Evolutionary conservation across 2,888 invertebrate species (phyloP).

Genomic region (Hirtodrosophila cameraria): DNA sequence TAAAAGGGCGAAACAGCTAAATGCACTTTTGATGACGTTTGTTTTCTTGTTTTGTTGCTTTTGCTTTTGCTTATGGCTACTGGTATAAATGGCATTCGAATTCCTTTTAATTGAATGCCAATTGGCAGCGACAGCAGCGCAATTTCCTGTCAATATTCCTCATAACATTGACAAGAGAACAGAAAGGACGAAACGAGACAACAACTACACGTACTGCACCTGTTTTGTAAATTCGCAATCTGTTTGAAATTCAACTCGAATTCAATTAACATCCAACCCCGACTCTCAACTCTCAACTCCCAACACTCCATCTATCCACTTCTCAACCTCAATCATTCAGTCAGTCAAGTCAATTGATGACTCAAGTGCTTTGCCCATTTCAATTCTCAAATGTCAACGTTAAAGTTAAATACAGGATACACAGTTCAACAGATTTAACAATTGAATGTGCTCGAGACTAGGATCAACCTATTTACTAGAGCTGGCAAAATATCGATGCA

Average conservation of each 20-base stretch:
- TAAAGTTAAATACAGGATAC: no score
- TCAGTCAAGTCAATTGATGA: slow-evolving; percentile 38
- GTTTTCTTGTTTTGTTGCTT: not conserved
- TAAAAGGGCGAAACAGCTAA: slow-evolving; percentile 52
- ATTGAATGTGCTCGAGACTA: no score
- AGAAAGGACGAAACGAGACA: slow-evolving; percentile 2
- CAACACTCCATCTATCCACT: no score
- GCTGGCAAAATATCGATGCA: no score
- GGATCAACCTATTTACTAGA: no score
- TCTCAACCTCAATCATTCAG: slow-evolving; percentile 47
- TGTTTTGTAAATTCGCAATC: slow-evolving; percentile 22
- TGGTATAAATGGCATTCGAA: slow-evolving; percentile 35
- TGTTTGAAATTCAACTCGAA: slow-evolving; percentile 38
- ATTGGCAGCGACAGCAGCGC: slow-evolving; percentile 52
- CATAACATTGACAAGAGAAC: slow-evolving; percentile 22
- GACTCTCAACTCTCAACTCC: slow-evolving; percentile 5
- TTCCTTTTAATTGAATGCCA: slow-evolving; percentile 65
- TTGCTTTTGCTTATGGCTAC: slow-evolving; percentile 4
- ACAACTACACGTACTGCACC: no score
- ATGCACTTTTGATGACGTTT: slow-evolving; percentile 29
- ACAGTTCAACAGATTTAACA: no score
- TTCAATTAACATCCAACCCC: slow-evolving; percentile 56
- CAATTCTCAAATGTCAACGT: no score
- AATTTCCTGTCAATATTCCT: slow-evolving; percentile 63
- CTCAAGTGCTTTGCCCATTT: not conserved